phyloP scores from a whole-genome alignment of 2,797 vertebrate species.

The Simalia tracyae region DNA sequence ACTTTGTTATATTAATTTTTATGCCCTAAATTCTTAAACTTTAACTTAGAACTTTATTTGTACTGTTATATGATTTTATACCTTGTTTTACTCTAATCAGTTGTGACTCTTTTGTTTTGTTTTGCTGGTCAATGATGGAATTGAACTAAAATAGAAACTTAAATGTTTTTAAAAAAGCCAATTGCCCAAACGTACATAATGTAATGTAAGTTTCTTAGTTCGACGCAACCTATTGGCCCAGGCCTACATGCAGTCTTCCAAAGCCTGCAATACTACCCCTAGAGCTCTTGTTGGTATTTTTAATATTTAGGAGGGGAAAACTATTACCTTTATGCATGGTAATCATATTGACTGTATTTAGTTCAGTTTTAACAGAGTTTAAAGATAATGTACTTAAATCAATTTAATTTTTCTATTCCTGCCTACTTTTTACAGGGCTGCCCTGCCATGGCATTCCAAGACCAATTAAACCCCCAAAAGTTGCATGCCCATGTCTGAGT shows the following conservation, averaged over 20 bases:
- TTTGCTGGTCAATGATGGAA: conserved; percentile 2
- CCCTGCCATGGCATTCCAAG: too few species aligned
- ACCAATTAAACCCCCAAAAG: too few species aligned
- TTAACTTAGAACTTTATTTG: not conserved
- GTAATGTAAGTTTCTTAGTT: not conserved
- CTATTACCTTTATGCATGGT: not conserved
- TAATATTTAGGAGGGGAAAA: not conserved
- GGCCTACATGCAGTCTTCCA: not conserved
- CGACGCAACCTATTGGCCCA: not conserved
- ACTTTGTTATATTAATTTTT: not conserved
- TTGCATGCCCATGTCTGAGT: not conserved
- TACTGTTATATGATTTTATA: not conserved
- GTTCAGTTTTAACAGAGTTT: not conserved
- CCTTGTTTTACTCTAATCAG: not conserved
- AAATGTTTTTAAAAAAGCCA: conserved; percentile 13
- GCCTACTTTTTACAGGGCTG: not conserved
- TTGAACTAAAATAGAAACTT: not conserved
- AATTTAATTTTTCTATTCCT: not conserved
- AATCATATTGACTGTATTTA: not conserved
- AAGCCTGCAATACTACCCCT: not conserved
- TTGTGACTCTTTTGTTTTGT: not conserved
- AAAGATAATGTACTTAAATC: not conserved
- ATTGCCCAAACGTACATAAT: not conserved
- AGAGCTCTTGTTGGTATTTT: not conserved
- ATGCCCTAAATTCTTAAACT: not conserved